phyloP scores from a whole-genome alignment of 2,113 vertebrate species.

The Microcebus murinus region DNA sequence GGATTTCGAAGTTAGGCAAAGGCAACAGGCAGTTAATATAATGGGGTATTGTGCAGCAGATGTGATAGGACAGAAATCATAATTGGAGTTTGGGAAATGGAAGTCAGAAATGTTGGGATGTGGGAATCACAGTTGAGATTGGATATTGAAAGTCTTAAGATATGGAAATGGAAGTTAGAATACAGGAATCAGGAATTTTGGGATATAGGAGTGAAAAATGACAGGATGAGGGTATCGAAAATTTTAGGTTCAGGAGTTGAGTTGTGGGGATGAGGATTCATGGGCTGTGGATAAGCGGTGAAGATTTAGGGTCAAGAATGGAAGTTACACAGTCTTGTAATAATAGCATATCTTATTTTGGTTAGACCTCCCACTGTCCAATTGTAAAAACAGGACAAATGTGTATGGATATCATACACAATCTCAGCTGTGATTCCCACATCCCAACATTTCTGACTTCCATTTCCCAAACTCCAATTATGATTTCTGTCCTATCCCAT shows the following conservation, averaged over 20 bases:
- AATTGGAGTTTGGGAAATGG: neutral
- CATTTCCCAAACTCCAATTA: neutral
- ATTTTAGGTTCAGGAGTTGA: conserved; percentile 14
- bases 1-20: neutral
- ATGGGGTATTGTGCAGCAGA: neutral
- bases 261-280: neutral
- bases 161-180: conserved; percentile 3
- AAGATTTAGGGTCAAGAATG: neutral
- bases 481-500: neutral
- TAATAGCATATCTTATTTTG: neutral
- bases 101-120: neutral
- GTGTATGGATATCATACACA: neutral
- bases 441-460: neutral
- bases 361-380: conserved; percentile 15
- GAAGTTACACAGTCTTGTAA: neutral
- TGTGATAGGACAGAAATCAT: neutral
- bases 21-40: neutral
- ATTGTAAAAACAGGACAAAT: neutral
- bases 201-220: neutral
- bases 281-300: neutral
- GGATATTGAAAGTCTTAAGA: neutral
- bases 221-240: neutral
- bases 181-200: neutral
- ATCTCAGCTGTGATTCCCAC: neutral
- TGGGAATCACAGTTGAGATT: neutral